These are phyloP conservation scores for Melinaea menophilus DNA, from an alignment of 2,888 invertebrate genomes.

Conservation along the genomic window DNA sequence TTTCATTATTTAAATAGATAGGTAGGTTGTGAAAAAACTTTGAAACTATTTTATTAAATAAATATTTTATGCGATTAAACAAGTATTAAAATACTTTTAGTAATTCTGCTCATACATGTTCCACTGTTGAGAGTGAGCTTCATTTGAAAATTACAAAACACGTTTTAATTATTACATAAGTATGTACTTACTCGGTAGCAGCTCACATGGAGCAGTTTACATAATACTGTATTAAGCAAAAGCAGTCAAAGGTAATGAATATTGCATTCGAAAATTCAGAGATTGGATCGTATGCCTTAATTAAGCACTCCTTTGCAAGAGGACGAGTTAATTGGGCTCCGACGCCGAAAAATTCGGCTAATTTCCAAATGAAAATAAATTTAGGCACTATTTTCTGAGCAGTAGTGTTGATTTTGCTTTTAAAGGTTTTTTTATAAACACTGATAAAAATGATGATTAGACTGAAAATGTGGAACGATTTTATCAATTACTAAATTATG, in stretches of 20 bases:
- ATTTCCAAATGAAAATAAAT: conserved; percentile 15
- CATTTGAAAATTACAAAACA: too few species aligned
- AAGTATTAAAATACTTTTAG: too few species aligned
- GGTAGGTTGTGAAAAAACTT: too few species aligned
- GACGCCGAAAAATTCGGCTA: conserved; percentile 19
- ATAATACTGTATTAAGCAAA: conserved; percentile 16
- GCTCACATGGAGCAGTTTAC: conserved; percentile 7
- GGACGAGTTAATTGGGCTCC: conserved; percentile 18
- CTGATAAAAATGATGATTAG: neutral
- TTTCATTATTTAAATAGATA: neutral
- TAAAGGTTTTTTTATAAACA: neutral
- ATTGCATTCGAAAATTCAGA: conserved; percentile 20
- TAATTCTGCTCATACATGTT: too few species aligned
- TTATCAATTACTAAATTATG: neutral
- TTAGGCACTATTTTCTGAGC: conserved; percentile 5
- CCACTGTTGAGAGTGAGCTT: too few species aligned
- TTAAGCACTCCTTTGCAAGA: conserved; percentile 24
- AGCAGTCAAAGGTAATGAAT: conserved; percentile 26
- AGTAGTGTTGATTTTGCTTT: conserved; percentile 14
- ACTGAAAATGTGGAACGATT: neutral
- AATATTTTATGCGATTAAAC: too few species aligned
- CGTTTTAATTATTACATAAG: conserved; percentile 1
- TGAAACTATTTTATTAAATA: too few species aligned
- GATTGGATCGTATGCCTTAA: conserved; percentile 25
- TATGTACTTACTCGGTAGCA: neutral